phyloP scores from a whole-genome alignment of 1,140 invertebrate species.

The Eufriesea mexicana region DNA sequence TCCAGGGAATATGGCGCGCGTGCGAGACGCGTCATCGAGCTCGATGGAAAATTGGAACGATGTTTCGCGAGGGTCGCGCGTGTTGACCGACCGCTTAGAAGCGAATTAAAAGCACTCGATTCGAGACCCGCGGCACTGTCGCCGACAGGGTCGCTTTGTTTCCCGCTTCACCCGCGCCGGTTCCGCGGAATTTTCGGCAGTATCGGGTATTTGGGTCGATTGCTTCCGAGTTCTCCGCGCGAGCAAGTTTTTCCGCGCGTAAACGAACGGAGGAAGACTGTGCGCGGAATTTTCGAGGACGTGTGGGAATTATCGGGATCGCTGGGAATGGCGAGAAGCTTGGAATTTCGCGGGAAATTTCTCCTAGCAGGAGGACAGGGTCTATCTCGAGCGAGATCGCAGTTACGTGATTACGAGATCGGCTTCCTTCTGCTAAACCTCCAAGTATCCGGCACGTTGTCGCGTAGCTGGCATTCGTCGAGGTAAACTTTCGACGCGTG shows the following conservation, averaged over 20 bases:
- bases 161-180: background rate
- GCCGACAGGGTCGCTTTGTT: conserved; percentile 6
- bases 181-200: background rate
- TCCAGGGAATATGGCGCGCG: no score
- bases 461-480: background rate
- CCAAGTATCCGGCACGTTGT: background rate
- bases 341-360: no score
- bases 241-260: no score
- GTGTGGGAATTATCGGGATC: background rate
- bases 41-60: conserved; percentile 34
- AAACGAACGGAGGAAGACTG: no score
- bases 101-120: conserved; percentile 22
- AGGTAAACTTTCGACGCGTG: conserved; percentile 17
- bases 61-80: background rate
- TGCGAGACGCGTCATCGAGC: no score
- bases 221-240: no score
- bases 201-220: background rate
- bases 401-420: no score
- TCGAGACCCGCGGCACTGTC: conserved; percentile 10
- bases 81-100: conserved; percentile 12
- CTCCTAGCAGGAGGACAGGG: no score
- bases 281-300: no score
- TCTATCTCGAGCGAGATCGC: no score
- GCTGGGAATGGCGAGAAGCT: background rate
- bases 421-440: background rate